A percentile compares a stretch with the other conserved stretches of the same genome.
These are phyloP conservation scores for Pollimyrus isidori DNA, from an alignment of 2,113 vertebrate species.

Conservation along the genomic window DNA sequence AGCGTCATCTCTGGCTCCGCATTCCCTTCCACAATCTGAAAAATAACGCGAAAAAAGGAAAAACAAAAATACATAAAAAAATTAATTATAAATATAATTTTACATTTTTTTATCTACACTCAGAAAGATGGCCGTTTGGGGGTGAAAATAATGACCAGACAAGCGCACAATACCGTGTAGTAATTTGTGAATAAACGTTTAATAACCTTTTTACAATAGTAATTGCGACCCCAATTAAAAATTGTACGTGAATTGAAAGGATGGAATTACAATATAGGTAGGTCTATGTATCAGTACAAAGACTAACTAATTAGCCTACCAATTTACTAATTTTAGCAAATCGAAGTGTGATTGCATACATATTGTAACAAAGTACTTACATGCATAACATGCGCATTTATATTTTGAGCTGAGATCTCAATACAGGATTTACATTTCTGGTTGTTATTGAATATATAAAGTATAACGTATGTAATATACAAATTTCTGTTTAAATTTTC, in stretches of 20 bases:
- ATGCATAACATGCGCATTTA: background rate
- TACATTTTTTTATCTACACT: background rate
- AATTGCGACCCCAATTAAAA: background rate
- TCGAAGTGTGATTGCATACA: background rate
- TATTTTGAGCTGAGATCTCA: background rate
- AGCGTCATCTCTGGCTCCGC: slow-evolving; percentile 71
- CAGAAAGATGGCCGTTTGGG: background rate
- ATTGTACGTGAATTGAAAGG: background rate
- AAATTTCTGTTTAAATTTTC: background rate
- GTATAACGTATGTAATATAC: background rate
- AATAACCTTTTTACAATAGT: background rate
- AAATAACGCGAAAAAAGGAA: background rate
- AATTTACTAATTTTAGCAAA: background rate
- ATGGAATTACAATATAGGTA: background rate
- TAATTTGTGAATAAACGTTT: background rate
- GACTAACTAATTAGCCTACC: background rate
- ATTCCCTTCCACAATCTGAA: slow-evolving; percentile 67
- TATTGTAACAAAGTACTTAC: background rate
- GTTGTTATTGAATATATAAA: background rate
- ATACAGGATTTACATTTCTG: background rate
- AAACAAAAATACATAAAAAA: background rate
- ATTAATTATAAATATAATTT: background rate
- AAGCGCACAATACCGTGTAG: background rate
- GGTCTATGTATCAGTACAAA: background rate
- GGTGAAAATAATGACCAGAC: background rate